phyloP scores from a whole-genome alignment of 2,113 vertebrate genomes.

The Progne subis region DNA sequence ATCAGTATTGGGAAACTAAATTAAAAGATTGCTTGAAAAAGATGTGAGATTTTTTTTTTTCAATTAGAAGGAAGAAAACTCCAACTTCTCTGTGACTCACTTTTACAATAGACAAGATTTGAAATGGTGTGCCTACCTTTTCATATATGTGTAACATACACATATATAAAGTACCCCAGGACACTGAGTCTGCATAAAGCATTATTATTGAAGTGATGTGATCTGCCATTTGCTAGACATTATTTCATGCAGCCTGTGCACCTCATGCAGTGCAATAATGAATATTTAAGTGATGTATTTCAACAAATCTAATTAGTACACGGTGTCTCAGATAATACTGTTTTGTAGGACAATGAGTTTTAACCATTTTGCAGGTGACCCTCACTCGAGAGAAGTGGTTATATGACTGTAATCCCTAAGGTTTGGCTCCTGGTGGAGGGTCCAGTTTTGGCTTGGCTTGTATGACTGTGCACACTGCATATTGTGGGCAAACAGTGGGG shows the following conservation, averaged over 20 bases:
- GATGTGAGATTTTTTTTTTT: neutral
- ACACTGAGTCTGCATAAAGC: neutral
- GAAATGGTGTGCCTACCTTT: neutral
- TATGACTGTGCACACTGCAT: neutral
- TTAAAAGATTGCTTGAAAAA: neutral
- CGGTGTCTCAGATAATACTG: neutral
- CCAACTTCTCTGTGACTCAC: neutral
- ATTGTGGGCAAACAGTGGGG: neutral
- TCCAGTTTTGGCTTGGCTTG: neutral
- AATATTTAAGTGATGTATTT: neutral
- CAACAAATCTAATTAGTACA: neutral
- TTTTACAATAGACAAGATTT: neutral
- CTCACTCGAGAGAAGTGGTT: neutral
- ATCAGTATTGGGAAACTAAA: neutral
- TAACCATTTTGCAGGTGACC: neutral
- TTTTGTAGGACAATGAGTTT: neutral
- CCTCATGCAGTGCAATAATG: neutral
- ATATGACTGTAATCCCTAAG: neutral
- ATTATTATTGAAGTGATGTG: neutral
- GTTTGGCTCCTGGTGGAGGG: neutral
- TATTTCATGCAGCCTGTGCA: neutral
- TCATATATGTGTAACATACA: accelerated
- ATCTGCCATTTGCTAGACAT: neutral
- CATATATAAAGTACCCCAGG: neutral
- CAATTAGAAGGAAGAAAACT: neutral